These are phyloP conservation scores for Dreissena polymorpha DNA, from an alignment of 1,140 invertebrate species.

Conservation along the genomic window DNA sequence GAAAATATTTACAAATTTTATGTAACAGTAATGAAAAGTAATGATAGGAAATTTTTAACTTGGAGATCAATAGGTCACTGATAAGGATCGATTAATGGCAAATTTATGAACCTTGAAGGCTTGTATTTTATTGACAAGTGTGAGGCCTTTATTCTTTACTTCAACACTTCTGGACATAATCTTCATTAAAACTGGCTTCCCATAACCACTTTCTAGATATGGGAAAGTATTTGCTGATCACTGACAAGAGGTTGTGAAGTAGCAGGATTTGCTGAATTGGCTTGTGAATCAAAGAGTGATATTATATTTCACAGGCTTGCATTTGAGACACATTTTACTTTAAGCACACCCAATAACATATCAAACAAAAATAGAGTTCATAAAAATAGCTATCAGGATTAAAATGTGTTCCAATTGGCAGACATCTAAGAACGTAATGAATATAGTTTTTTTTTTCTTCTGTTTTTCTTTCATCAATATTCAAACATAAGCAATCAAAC, in stretches of 20 bases:
- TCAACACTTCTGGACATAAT: constrained; percentile 21
- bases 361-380: too few relatives aligned
- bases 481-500: too few relatives aligned
- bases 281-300: not conserved
- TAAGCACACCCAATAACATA: not conserved
- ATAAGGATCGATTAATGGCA: constrained; percentile 30
- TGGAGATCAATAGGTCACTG: constrained; percentile 14
- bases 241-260: not conserved
- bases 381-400: too few relatives aligned
- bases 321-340: not conserved
- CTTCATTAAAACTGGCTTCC: not conserved
- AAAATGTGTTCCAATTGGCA: too few relatives aligned
- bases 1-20: too few relatives aligned
- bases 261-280: not conserved
- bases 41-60: constrained; percentile 7
- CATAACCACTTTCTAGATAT: too few relatives aligned
- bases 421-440: too few relatives aligned
- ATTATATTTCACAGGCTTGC: not conserved
- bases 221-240: constrained; percentile 13
- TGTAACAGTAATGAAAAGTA: not conserved
- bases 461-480: too few relatives aligned
- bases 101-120: constrained; percentile 46
- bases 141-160: not conserved
- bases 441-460: too few relatives aligned
- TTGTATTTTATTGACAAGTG: constrained; percentile 29